Evolutionary conservation across 2,797 vertebrate genomes (phyloP), one percentile per base, ranked within the genome.

Genomic region (Sebastes trivittatus): DNA sequence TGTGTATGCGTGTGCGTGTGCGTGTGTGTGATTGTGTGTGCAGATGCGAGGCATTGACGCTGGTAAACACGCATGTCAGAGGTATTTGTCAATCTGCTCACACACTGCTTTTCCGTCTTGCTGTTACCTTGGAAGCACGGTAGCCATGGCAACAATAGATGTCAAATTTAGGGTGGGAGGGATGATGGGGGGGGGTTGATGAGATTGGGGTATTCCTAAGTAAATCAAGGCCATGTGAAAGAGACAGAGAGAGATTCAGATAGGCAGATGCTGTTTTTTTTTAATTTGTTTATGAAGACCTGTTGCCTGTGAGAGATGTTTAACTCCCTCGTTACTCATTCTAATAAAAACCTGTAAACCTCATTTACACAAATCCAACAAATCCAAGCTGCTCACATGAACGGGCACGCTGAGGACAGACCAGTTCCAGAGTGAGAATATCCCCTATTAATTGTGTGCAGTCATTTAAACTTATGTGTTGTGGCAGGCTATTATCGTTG

Each of bases 81-180:
- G 90, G 93, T 94, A 91, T 94, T 96, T 95, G 94, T 95, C 92
- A 96, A 94, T 92, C 94, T 54, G 92, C 94, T 95, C 95, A 95
- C 94, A 95, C 90, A 75, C 92, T 71, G 87, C 89, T 81, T 93
- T 89, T 86, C 88, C 52, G 75, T 93, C 93, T 94, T 91, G 94
- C 94, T 93, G 95, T 96, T 96, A 95, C 95, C 95, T 94, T 94
- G 93, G 94, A 94, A 95, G 95, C 94, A 89, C 87, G 71, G 95
- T 95, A 92, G 92, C 94, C 94, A 96, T 95, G 93, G 95, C 93
- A 96, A 96, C 95, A 92, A 90, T 88, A 93, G 85, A 95, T 93
- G 94, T 93, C 89, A 89, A 87, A 91, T 90, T 93, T 87, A 69
- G 92, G 84, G 78, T 6, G 69, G 91, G 89, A 46, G 73, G 80